These are phyloP conservation scores for Drosophila ogumai DNA, from an alignment of 1,140 invertebrate genomes.

Conservation along the genomic window DNA sequence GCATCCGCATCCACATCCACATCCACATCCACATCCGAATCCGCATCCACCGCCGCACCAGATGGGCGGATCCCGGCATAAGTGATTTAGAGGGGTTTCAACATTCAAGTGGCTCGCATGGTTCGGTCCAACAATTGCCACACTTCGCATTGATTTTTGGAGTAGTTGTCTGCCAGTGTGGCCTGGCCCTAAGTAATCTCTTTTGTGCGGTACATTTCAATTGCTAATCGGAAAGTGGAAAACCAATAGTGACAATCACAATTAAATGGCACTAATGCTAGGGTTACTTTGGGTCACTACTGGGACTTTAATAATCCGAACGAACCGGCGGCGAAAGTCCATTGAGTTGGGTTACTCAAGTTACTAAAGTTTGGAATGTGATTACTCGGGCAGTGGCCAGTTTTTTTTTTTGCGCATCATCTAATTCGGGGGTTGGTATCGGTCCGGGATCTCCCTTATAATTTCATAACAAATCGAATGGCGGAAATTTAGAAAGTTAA, in stretches of 20 bases:
- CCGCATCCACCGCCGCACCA: slow-evolving; percentile 7
- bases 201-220: slow-evolving; percentile 45
- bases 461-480: slow-evolving; percentile 10
- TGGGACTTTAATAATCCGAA: neutral
- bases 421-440: slow-evolving; percentile 16
- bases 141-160: slow-evolving; percentile 33
- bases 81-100: slow-evolving; percentile 36
- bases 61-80: slow-evolving; percentile 27
- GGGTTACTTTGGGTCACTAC: neutral
- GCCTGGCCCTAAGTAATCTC: slow-evolving; percentile 24
- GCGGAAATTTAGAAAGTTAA: slow-evolving; percentile 23
- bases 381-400: neutral
- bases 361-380: neutral
- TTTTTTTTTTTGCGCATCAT: slow-evolving; percentile 3
- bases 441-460: slow-evolving; percentile 9
- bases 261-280: slow-evolving; percentile 17
- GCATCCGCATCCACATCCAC: slow-evolving; percentile 18
- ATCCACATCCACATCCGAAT: slow-evolving; percentile 18
- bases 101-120: slow-evolving; percentile 36
- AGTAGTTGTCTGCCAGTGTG: slow-evolving; percentile 4
- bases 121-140: slow-evolving; percentile 29
- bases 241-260: slow-evolving; percentile 31
- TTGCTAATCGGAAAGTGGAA: slow-evolving; percentile 39
- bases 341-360: neutral
- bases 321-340: neutral